A percentile compares a stretch with the other conserved stretches of the same genome.
phyloP scores from a whole-genome alignment of 2,113 vertebrate species.

The Zapornia atra region DNA sequence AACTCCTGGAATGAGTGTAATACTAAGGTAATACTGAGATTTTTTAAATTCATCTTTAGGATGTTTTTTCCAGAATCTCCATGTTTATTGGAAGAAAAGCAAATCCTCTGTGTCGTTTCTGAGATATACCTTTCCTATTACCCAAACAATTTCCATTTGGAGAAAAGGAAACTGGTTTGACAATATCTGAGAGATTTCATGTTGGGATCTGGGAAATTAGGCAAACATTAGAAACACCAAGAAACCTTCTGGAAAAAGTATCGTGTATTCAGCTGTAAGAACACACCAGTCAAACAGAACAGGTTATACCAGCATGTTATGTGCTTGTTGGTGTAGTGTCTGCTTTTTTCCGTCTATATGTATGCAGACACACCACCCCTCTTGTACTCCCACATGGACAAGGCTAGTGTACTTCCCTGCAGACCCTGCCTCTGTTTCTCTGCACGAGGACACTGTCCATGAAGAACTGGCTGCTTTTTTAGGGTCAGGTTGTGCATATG shows the following conservation, averaged over 20 bases:
- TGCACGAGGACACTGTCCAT: not conserved
- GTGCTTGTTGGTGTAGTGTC: not conserved
- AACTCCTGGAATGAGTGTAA: not conserved
- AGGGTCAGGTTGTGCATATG: not conserved
- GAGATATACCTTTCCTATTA: not conserved
- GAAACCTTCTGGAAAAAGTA: not conserved
- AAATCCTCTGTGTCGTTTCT: not conserved
- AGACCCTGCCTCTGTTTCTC: not conserved
- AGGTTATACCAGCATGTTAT: not conserved
- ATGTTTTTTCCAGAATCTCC: not conserved
- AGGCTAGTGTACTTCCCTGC: not conserved
- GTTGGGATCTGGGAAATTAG: not conserved
- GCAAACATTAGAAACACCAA: not conserved
- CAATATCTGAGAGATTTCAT: not conserved
- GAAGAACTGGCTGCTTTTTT: not conserved
- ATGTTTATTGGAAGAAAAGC: not conserved
- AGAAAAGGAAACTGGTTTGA: not conserved
- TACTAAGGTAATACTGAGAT: not conserved
- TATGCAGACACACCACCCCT: accelerated
- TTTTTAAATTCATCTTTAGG: not conserved
- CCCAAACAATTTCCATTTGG: not conserved
- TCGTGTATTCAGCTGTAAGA: not conserved
- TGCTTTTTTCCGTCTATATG: not conserved
- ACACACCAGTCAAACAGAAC: not conserved
- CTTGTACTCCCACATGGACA: accelerated